These are phyloP conservation scores for Seriola aureovittata DNA, from an alignment of 2,113 vertebrate species.

Conservation along the genomic window DNA sequence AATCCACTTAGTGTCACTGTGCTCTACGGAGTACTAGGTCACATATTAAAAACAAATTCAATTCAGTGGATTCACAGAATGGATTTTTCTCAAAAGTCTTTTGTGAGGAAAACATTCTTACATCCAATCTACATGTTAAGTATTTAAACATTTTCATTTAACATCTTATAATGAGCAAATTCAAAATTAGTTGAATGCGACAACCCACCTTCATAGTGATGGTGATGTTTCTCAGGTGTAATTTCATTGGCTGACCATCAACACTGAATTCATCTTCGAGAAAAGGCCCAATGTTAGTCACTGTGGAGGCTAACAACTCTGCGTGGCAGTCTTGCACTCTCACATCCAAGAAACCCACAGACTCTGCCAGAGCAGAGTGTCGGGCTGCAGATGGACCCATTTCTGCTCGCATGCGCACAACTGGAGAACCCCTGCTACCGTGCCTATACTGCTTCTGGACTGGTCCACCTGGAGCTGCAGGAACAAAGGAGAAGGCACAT, in stretches of 20 bases:
- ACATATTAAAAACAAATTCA: background rate
- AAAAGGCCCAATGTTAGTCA: slow-evolving; percentile 91
- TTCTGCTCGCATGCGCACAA: slow-evolving; percentile 85
- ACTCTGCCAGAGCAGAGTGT: slow-evolving; percentile 84
- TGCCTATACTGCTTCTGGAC: slow-evolving; percentile 52
- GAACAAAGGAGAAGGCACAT: background rate
- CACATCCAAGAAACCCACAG: slow-evolving; percentile 88
- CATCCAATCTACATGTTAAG: background rate
- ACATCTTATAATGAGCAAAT: background rate
- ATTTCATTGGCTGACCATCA: slow-evolving; percentile 90
- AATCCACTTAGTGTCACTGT: background rate
- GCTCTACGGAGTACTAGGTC: background rate
- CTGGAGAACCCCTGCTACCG: slow-evolving; percentile 66
- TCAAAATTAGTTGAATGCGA: background rate
- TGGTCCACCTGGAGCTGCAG: slow-evolving; percentile 41
- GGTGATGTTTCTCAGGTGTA: slow-evolving; percentile 88
- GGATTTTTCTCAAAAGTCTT: background rate
- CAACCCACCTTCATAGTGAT: slow-evolving; percentile 89
- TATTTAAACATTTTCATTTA: background rate
- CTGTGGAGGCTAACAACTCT: slow-evolving; percentile 89
- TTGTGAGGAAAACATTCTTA: background rate
- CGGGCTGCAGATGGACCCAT: slow-evolving; percentile 84
- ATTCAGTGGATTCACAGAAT: background rate
- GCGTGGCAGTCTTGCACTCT: slow-evolving; percentile 83
- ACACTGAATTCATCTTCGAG: slow-evolving; percentile 93